A percentile compares a stretch with the other conserved stretches of the same genome.
Conservation (phyloP, 2,113 vertebrate species). For the Trichomycterus rosablanca region DNA sequence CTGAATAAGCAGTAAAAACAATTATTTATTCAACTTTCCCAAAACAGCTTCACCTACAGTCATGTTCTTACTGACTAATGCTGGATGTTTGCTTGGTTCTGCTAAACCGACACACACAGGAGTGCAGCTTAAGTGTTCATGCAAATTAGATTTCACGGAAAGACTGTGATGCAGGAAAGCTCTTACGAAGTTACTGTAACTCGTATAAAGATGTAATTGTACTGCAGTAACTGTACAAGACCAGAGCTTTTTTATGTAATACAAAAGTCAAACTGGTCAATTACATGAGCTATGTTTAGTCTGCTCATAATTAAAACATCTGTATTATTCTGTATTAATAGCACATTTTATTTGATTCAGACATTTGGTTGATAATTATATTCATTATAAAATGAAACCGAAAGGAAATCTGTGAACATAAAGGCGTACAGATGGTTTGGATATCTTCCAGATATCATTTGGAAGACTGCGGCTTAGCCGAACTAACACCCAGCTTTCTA, state of each 20-base stretch:
- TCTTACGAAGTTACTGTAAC: no score
- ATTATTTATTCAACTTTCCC: slow-evolving; percentile 15
- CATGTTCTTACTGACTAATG: slow-evolving; percentile 6
- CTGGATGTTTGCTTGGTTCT: no score
- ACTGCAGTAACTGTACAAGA: neutral
- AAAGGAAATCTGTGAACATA: slow-evolving; percentile 9
- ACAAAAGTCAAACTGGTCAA: neutral
- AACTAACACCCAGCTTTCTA: neutral
- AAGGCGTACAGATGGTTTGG: slow-evolving; percentile 33
- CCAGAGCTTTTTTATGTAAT: neutral
- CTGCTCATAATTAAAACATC: neutral
- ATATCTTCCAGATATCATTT: slow-evolving; percentile 3
- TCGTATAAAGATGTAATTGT: no score
- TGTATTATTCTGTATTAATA: neutral
- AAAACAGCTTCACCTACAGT: slow-evolving; percentile 14
- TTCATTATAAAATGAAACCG: slow-evolving; percentile 7
- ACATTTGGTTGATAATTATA: neutral
- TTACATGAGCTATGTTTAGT: neutral
- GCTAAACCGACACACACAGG: no score
- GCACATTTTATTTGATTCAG: slow-evolving; percentile 1
- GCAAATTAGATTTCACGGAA: slow-evolving; percentile 21
- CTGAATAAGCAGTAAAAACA: slow-evolving; percentile 5
- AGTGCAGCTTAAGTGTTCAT: neutral
- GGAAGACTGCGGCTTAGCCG: slow-evolving; percentile 1
- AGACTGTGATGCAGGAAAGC: neutral